Percentiles rank a stretch among this genome's conserved stretches.
Evolutionary conservation across 2,113 vertebrate species (phyloP).

Genomic region (Danionella cerebrum): DNA sequence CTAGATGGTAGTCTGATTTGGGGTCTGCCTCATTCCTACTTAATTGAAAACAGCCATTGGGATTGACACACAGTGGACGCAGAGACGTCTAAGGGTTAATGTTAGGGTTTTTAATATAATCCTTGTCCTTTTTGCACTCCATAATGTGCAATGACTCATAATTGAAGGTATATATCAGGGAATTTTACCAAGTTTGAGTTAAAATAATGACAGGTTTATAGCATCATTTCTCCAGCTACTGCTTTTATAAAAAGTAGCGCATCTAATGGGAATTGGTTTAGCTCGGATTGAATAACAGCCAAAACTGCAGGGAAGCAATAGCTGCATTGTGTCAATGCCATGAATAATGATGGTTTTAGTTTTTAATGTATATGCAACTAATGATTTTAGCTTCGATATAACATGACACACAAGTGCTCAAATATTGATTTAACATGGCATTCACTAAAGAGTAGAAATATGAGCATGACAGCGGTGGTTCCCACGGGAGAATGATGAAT

Average conservation of each 20-base stretch:
- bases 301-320: neutral
- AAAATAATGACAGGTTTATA: no score
- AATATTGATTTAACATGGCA: constrained; percentile 20
- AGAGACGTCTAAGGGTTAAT: no score
- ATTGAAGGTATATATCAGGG: no score
- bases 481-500: neutral
- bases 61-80: no score
- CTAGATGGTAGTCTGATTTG: no score
- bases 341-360: neutral
- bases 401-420: constrained; percentile 1
- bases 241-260: neutral
- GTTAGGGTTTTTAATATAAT: no score
- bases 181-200: no score
- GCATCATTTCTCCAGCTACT: neutral
- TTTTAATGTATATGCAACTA: neutral
- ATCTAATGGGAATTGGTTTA: neutral
- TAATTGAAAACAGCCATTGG: no score
- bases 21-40: no score
- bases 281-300: neutral
- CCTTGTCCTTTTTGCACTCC: no score
- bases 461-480: neutral
- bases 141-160: no score
- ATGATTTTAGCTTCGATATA: constrained; percentile 6
- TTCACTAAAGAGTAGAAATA: neutral
- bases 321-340: neutral